These are phyloP conservation scores for Anthopleura xanthogrammica DNA, from an alignment of 92 coral and sea anemone species.

Conservation along the genomic window DNA sequence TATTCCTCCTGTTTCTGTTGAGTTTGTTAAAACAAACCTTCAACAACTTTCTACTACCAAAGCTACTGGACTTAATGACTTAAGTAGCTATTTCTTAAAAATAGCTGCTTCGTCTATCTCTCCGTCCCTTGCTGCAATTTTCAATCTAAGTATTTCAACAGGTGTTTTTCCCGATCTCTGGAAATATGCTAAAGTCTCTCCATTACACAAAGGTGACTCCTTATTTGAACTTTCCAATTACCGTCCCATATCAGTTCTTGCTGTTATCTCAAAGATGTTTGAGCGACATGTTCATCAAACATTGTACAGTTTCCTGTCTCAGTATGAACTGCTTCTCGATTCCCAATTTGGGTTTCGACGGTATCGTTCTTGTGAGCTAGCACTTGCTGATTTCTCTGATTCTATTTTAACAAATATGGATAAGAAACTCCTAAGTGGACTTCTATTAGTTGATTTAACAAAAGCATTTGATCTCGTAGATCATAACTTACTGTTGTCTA, in stretches of 20 bases:
- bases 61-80: constrained; percentile 55
- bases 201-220: constrained; percentile 32
- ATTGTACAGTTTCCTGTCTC: constrained; percentile 33
- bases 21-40: constrained; percentile 31
- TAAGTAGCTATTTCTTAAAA: constrained; percentile 42
- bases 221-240: constrained; percentile 3
- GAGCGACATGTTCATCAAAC: constrained; percentile 32
- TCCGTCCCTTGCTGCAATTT: constrained; percentile 35
- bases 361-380: constrained; percentile 48
- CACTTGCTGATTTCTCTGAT: constrained; percentile 31
- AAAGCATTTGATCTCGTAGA: constrained; percentile 46
- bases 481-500: constrained; percentile 31
- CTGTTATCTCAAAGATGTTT: constrained; percentile 25
- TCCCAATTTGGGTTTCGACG: constrained; percentile 30
- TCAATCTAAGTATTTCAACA: constrained; percentile 43
- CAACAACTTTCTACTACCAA: constrained; percentile 32
- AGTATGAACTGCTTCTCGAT: constrained; percentile 34
- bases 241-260: constrained; percentile 19
- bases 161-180: constrained; percentile 52
- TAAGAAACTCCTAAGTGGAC: not conserved
- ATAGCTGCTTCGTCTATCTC: constrained; percentile 37
- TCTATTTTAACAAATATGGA: constrained; percentile 28
- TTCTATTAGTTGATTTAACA: constrained; percentile 22
- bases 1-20: constrained; percentile 40
- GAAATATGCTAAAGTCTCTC: constrained; percentile 53